Percentiles rank a stretch among this genome's conserved stretches.
Evolutionary conservation across 2,888 invertebrate genomes (phyloP).

Genomic region (Zaprionus lineosus): DNA sequence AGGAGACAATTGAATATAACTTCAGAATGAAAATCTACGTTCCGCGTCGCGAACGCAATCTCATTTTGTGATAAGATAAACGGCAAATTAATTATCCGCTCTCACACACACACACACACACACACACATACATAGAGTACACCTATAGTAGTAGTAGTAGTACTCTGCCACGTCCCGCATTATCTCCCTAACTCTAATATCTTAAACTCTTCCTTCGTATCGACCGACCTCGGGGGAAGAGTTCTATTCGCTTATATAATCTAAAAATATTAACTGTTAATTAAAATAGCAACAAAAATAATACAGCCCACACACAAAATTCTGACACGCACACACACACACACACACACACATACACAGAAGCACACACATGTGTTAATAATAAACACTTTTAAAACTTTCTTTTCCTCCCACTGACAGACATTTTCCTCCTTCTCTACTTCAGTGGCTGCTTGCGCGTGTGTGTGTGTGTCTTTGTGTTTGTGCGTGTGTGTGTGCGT

Average conservation of each 20-base stretch:
- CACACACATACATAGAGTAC: no score
- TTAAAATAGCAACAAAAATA: slow-evolving; percentile 23
- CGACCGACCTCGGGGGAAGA: no score
- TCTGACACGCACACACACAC: slow-evolving; percentile 13
- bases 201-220: slow-evolving; percentile 6
- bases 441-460: not conserved
- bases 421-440: no score
- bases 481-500: not conserved
- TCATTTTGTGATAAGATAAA: slow-evolving; percentile 65
- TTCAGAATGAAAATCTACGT: slow-evolving; percentile 4
- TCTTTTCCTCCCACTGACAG: no score
- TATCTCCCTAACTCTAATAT: slow-evolving; percentile 30
- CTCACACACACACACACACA: slow-evolving; percentile 12
- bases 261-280: slow-evolving; percentile 17
- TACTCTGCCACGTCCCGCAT: not conserved
- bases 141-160: no score
- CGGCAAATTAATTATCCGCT: slow-evolving; percentile 63
- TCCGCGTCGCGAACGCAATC: slow-evolving; percentile 36
- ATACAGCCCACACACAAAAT: slow-evolving; percentile 33
- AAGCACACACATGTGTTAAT: slow-evolving; percentile 6
- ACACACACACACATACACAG: slow-evolving; percentile 2
- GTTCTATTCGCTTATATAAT: slow-evolving; percentile 15
- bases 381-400: slow-evolving; percentile 5
- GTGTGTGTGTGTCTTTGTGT: slow-evolving; percentile 11
- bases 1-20: no score